Conservation (phyloP, 2,888 invertebrate genomes). For the Tetropium fuscum region DNA sequence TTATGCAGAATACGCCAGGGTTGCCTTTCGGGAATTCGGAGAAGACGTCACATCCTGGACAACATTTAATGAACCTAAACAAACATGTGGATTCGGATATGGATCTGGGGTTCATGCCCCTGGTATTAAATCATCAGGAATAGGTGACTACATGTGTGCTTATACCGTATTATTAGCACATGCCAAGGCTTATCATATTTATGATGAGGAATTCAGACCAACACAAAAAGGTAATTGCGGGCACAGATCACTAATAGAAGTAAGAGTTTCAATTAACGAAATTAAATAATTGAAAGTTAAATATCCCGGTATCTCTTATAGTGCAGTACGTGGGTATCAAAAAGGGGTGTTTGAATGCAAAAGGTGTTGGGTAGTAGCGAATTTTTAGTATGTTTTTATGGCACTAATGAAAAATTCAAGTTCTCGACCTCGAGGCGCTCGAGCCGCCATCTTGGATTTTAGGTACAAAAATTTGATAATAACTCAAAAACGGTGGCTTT, state of each 20-base stretch:
- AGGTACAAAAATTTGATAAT: background rate
- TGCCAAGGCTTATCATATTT: conserved; percentile 72
- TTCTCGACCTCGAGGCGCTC: background rate
- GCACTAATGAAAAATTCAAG: background rate
- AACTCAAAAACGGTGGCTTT: too few species aligned
- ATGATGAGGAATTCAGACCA: conserved; percentile 58
- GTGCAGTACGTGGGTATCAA: too few species aligned
- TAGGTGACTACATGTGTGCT: conserved; percentile 72
- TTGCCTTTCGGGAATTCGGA: conserved; percentile 55
- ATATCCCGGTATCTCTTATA: too few species aligned
- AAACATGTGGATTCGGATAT: conserved; percentile 41
- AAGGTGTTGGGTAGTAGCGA: background rate
- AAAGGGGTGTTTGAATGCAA: background rate
- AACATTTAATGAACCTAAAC: conserved; percentile 68
- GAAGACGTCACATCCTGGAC: conserved; percentile 64
- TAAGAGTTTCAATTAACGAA: too few species aligned
- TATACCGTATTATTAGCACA: conserved; percentile 76
- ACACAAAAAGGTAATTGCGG: too few species aligned
- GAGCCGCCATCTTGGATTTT: background rate
- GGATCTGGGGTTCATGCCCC: conserved; percentile 51
- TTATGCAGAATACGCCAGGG: conserved; percentile 69
- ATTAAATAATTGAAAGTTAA: too few species aligned
- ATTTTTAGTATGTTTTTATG: background rate
- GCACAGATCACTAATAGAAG: too few species aligned
- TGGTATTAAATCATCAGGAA: conserved; percentile 59